phyloP scores from a whole-genome alignment of 2,888 invertebrate genomes.

The Hecatera dysodea region DNA sequence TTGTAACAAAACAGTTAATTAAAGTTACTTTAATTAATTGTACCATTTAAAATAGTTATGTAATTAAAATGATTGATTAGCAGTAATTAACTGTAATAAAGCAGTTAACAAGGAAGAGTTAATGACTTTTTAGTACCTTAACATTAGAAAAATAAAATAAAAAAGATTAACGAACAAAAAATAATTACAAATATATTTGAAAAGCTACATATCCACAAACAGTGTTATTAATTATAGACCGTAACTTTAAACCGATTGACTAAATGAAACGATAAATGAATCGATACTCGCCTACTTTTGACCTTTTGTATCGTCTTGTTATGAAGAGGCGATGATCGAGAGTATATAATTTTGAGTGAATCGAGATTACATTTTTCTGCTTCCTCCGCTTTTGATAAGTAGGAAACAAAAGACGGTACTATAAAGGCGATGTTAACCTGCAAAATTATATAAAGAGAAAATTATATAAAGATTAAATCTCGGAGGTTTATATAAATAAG shows the following conservation, averaged over 20 bases:
- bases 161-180: not conserved
- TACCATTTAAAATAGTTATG: not conserved
- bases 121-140: not conserved
- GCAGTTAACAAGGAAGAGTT: not conserved
- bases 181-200: slow-evolving; percentile 1
- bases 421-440: slow-evolving; percentile 80
- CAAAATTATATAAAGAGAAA: slow-evolving; percentile 53
- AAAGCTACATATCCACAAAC: not conserved
- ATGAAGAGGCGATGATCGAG: slow-evolving; percentile 80
- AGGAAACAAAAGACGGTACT: slow-evolving; percentile 74
- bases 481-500: slow-evolving; percentile 13
- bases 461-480: slow-evolving; percentile 31
- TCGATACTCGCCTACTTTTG: slow-evolving; percentile 75
- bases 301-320: slow-evolving; percentile 78
- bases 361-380: slow-evolving; percentile 73
- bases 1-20: not conserved
- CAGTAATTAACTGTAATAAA: slow-evolving; percentile 8
- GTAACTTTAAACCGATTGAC: slow-evolving; percentile 9
- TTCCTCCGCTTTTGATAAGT: slow-evolving; percentile 74
- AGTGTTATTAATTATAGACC: not conserved
- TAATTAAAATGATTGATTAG: not conserved
- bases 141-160: not conserved
- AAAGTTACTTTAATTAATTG: not conserved
- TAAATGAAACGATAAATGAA: slow-evolving; percentile 24
- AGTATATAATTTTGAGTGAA: slow-evolving; percentile 80